A percentile compares a stretch with the other conserved stretches of the same genome.
Conservation (phyloP, 2,797 vertebrate genomes). For the Rhinichthys osculus region DNA sequence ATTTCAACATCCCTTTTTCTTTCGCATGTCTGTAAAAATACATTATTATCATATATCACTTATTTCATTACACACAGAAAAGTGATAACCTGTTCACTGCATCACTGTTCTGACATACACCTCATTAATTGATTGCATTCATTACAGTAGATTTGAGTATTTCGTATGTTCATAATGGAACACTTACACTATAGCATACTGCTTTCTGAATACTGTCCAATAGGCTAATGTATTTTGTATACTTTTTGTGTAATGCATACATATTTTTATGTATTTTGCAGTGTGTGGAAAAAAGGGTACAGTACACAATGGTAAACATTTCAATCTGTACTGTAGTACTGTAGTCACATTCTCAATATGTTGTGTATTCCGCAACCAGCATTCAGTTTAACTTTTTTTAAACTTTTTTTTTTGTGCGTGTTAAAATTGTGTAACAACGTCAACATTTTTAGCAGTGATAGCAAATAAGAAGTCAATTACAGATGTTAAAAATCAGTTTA, state of each 20-base stretch:
- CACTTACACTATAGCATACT: not conserved
- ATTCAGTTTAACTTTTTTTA: no score
- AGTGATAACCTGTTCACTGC: not conserved
- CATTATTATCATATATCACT: no score
- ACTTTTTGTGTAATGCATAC: not conserved
- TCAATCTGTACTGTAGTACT: not conserved
- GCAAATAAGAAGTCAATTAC: not conserved
- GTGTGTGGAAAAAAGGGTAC: not conserved
- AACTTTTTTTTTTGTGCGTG: not conserved
- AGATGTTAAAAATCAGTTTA: not conserved
- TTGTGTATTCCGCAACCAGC: no score
- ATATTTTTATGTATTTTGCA: not conserved
- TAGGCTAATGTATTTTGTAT: not conserved
- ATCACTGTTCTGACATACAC: not conserved
- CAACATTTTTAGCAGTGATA: not conserved
- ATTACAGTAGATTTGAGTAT: not conserved
- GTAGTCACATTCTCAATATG: not conserved
- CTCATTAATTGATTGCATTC: not conserved
- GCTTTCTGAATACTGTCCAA: not conserved
- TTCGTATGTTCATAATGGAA: not conserved
- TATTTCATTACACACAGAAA: no score
- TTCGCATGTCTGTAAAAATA: not conserved
- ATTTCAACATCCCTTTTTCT: slow-evolving; percentile 1
- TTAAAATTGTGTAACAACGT: not conserved
- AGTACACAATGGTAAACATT: not conserved